Conservation (phyloP, 2,113 vertebrate genomes). For the Orthochromis indermauri region DNA sequence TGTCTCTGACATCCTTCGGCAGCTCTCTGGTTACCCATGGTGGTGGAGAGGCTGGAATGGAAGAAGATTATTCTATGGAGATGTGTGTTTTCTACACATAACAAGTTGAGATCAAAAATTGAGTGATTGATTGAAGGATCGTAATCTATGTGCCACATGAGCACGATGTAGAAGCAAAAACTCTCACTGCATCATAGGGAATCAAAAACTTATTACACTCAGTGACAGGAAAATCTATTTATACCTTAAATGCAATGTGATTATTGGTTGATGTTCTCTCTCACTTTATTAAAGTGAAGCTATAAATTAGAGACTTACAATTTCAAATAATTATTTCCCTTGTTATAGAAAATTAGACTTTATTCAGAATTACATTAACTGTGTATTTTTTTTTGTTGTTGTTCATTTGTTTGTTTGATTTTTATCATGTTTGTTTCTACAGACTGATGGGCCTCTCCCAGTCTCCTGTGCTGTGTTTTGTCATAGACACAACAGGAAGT, state of each 20-base stretch:
- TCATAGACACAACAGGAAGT: neutral
- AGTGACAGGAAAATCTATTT: neutral
- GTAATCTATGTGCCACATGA: neutral
- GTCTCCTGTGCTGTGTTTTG: neutral
- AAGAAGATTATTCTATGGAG: neutral
- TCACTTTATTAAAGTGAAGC: neutral
- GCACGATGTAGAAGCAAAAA: neutral
- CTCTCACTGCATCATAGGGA: neutral
- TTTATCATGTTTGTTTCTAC: neutral
- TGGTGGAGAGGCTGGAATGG: neutral
- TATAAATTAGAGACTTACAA: neutral
- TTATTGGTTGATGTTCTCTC: neutral
- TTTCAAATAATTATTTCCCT: neutral
- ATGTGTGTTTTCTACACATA: neutral
- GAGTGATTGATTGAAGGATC: neutral
- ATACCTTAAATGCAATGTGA: neutral
- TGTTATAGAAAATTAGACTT: neutral
- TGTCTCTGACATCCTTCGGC: neutral
- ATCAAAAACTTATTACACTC: neutral
- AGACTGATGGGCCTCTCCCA: neutral
- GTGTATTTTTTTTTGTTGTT: neutral
- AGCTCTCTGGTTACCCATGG: neutral
- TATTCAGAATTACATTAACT: neutral
- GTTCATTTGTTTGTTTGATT: neutral
- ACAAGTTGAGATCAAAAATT: neutral